phyloP scores from a whole-genome alignment of 2,113 vertebrate species.

The Upupa epops region DNA sequence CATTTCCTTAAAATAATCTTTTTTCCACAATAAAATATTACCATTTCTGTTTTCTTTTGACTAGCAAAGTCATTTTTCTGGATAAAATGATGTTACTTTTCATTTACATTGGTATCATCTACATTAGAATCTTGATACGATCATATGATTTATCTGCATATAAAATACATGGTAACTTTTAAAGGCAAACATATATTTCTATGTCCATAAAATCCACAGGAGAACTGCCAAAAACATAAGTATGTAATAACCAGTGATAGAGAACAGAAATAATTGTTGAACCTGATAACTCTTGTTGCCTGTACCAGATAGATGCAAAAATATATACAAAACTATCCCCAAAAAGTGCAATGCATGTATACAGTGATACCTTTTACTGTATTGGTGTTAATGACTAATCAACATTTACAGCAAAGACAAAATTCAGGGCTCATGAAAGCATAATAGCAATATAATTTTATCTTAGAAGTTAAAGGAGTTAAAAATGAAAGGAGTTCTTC shows the following conservation, averaged over 20 bases:
- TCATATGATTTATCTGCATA: background rate
- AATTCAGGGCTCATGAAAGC: background rate
- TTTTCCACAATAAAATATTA: background rate
- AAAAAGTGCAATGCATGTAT: background rate
- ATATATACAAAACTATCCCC: background rate
- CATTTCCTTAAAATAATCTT: background rate
- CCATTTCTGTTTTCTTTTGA: background rate
- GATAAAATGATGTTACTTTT: background rate
- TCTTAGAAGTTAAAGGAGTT: background rate
- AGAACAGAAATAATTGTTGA: background rate
- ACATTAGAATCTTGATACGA: background rate
- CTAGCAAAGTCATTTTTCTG: background rate
- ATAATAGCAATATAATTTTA: background rate
- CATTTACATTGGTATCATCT: background rate
- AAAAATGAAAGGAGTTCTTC: conserved; percentile 11
- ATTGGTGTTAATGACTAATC: background rate
- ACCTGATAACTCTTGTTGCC: background rate
- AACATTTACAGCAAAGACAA: background rate
- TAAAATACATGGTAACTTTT: background rate
- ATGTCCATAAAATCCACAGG: background rate
- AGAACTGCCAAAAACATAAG: background rate
- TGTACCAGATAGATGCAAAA: background rate
- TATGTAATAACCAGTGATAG: background rate
- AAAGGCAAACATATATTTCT: background rate
- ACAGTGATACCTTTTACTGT: background rate